Base-by-base conservation (phyloP, 2,797 vertebrate genomes). In the Urocyon cinereoargenteus region DNA sequence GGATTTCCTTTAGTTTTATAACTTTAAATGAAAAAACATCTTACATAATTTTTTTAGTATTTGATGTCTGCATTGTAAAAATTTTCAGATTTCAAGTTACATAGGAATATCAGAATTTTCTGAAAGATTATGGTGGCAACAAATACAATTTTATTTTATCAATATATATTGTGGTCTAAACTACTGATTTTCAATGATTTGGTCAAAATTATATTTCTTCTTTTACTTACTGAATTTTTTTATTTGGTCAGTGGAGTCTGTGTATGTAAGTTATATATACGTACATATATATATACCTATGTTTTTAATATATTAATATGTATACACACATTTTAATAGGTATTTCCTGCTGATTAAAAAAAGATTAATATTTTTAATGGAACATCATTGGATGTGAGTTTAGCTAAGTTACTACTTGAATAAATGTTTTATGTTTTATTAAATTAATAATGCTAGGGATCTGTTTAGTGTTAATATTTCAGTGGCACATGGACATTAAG, bases 271-370 rank as follows among this genome's bases (percentile, higher is more conserved):
- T 75, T 62, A 70, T 78, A 64, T 31, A 68, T 3, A 36, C 75
- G n/a, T 62, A 55, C 55, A 14, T 73, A 16, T 13, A 45, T 15
- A 53, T 22, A 22, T 9, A 5, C 31, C 55, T 28, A 10, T 94
- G 0, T 75, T 62, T 93, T 86, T 51, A 72, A 13, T 73, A 57
- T 36, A 16, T 55, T n/a, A 22, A 73, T 31, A 93, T 4, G 31
- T 72, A 86, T 31, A 68, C 22, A 85, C 22, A 53, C 70, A 57
- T 1, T 2, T 66, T 59, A 83, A 97, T 97, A 22, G 75, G 13
- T 12, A 73, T 96, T 97, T 97, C 31, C 78, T 97, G 12, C 18
- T 96, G 31, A 92, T 77, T 86, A 95, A 91, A 87, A 68, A 19
- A 61, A 91, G 3, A 61, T 90, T 94, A 72, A 81, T 22, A 62